Evolutionary conservation across 2,797 vertebrate genomes (phyloP).

Genomic region (Cirrhinus mrigala): DNA sequence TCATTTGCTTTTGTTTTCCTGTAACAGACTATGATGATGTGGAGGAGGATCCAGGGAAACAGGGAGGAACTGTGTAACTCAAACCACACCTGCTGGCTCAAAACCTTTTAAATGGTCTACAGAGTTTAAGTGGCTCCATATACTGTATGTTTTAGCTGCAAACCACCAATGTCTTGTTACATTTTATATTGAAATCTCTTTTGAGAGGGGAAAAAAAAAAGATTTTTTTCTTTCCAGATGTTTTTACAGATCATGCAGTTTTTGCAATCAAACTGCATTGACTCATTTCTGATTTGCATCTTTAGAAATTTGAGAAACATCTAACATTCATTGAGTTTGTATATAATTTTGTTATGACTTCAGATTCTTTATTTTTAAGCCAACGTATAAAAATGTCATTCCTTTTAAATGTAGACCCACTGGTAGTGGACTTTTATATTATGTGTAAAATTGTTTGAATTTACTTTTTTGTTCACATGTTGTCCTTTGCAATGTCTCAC

Average conservation of each 20-base stretch:
- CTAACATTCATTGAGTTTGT: neutral
- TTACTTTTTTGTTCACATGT: neutral
- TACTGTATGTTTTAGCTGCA: neutral
- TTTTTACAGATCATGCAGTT: too few species aligned
- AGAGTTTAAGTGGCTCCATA: neutral
- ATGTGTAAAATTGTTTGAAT: neutral
- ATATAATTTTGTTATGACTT: neutral
- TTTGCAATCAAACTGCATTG: neutral
- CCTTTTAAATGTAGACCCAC: neutral
- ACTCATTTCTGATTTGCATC: neutral
- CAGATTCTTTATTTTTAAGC: neutral
- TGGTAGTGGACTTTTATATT: neutral
- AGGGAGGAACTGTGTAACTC: too few species aligned
- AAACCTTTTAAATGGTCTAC: neutral
- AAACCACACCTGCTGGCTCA: neutral
- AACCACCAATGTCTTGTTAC: too few species aligned
- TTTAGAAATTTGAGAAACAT: neutral
- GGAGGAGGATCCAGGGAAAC: neutral
- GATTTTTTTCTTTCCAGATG: neutral
- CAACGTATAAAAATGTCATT: neutral
- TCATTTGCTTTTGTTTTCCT: neutral
- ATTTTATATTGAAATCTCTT: too few species aligned
- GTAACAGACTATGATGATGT: constrained; percentile 2
- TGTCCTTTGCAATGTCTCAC: too few species aligned
- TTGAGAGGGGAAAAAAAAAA: too few species aligned